phyloP scores from a whole-genome alignment of 2,888 invertebrate species.

The Lasioglossum leucozonium region DNA sequence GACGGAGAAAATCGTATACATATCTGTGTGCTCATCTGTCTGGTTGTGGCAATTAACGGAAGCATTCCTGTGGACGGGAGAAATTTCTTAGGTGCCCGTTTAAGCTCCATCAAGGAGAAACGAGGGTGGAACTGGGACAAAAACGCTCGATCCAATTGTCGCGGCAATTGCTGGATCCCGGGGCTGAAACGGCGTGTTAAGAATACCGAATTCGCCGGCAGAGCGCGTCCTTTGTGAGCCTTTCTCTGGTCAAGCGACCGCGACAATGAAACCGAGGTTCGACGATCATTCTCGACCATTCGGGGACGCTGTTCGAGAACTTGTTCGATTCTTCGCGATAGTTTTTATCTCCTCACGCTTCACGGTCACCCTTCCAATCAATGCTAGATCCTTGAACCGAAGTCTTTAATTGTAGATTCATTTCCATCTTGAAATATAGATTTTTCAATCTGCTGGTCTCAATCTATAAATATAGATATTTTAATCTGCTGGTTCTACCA shows the following conservation, averaged over 20 bases:
- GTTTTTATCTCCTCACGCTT: neutral
- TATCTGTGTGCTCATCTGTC: neutral
- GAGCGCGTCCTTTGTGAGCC: slow-evolving; percentile 51
- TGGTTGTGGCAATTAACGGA: slow-evolving; percentile 7
- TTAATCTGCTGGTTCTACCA: neutral
- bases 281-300: neutral
- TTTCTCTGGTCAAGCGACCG: slow-evolving; percentile 2
- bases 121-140: neutral
- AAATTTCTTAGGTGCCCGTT: slow-evolving; percentile 15
- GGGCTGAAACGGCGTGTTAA: slow-evolving; percentile 24
- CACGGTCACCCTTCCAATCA: neutral
- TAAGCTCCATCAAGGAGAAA: neutral
- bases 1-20: neutral
- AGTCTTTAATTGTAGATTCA: too few relatives aligned
- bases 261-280: slow-evolving; percentile 41
- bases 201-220: slow-evolving; percentile 57
- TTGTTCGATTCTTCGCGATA: neutral
- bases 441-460: neutral
- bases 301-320: neutral
- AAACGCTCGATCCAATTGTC: slow-evolving; percentile 41
- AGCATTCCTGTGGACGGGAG: too few relatives aligned
- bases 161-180: slow-evolving; percentile 25
- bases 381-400: neutral
- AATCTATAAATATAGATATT: neutral
- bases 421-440: too few relatives aligned